Conservation (phyloP, 1,140 invertebrate species). For the Drosophila sucinea region DNA sequence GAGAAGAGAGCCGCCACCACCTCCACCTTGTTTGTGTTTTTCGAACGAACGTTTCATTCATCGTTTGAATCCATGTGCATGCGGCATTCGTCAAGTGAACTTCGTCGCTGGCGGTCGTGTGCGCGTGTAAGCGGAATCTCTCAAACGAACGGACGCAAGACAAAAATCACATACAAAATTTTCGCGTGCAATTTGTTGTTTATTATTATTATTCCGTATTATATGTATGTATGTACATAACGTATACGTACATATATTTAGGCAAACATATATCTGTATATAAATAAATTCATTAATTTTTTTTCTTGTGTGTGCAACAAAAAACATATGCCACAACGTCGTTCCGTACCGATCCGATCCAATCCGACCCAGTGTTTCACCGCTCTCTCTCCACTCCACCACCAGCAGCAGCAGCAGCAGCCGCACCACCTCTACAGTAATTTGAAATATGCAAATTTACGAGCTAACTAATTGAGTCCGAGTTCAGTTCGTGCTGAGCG, state of each 20-base stretch:
- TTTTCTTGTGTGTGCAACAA: slow-evolving; percentile 39
- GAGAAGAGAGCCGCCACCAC: slow-evolving; percentile 29
- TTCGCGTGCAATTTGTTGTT: slow-evolving; percentile 42
- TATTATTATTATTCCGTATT: slow-evolving; percentile 50
- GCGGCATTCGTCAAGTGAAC: slow-evolving; percentile 73
- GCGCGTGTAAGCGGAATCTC: slow-evolving; percentile 37
- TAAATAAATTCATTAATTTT: slow-evolving; percentile 48
- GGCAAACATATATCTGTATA: slow-evolving; percentile 20
- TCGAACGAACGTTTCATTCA: slow-evolving; percentile 61
- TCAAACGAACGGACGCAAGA: slow-evolving; percentile 48
- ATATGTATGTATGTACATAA: slow-evolving; percentile 7
- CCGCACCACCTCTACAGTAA: slow-evolving; percentile 58
- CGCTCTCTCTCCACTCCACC: slow-evolving; percentile 36
- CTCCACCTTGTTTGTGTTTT: not conserved
- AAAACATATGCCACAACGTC: slow-evolving; percentile 51
- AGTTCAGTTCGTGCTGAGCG: slow-evolving; percentile 42
- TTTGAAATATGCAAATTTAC: slow-evolving; percentile 78
- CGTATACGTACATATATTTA: slow-evolving; percentile 11
- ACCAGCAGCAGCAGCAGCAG: slow-evolving; percentile 24
- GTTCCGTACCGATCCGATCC: not conserved
- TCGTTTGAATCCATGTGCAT: slow-evolving; percentile 23
- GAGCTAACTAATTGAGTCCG: slow-evolving; percentile 78
- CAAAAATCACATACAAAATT: slow-evolving; percentile 33
- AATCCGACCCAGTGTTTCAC: not conserved
- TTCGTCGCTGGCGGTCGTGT: slow-evolving; percentile 79